phyloP scores from a whole-genome alignment of 2,888 invertebrate species.

The Byasa hedistus region DNA sequence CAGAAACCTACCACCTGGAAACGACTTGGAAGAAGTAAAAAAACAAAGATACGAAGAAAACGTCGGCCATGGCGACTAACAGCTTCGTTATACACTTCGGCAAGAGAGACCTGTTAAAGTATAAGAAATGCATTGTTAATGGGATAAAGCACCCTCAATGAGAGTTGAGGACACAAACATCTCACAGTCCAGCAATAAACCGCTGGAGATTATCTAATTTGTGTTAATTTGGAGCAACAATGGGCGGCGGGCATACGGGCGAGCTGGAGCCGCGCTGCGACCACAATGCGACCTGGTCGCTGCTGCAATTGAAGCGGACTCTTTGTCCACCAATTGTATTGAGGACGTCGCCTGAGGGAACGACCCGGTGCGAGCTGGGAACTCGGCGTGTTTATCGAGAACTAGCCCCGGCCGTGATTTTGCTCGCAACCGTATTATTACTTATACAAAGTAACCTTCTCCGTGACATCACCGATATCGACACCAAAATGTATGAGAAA shows the following conservation, averaged over 20 bases:
- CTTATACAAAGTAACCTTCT: too few species aligned
- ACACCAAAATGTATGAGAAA: too few species aligned
- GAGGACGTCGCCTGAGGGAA: constrained; percentile 36
- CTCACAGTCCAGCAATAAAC: not conserved
- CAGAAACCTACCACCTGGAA: too few species aligned
- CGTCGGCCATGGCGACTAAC: too few species aligned
- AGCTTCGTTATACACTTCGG: too few species aligned
- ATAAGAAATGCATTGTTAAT: too few species aligned
- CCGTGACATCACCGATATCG: too few species aligned
- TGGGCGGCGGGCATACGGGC: constrained; percentile 42
- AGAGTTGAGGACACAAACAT: not conserved
- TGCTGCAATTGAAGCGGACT: constrained; percentile 41
- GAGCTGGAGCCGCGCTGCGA: constrained; percentile 37
- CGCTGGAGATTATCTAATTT: constrained; percentile 26
- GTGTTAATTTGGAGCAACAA: constrained; percentile 24
- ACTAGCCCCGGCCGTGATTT: not conserved
- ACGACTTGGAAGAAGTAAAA: too few species aligned
- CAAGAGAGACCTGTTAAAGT: too few species aligned
- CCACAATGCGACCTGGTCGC: constrained; percentile 35
- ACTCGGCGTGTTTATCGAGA: not conserved
- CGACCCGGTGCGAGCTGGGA: constrained; percentile 7
- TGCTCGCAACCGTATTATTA: too few species aligned
- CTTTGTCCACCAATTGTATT: constrained; percentile 45
- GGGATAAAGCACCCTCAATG: too few species aligned
- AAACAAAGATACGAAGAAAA: too few species aligned